Base-by-base conservation (phyloP, 2,888 invertebrate genomes). In the Lasioglossum pauxillum region DNA sequence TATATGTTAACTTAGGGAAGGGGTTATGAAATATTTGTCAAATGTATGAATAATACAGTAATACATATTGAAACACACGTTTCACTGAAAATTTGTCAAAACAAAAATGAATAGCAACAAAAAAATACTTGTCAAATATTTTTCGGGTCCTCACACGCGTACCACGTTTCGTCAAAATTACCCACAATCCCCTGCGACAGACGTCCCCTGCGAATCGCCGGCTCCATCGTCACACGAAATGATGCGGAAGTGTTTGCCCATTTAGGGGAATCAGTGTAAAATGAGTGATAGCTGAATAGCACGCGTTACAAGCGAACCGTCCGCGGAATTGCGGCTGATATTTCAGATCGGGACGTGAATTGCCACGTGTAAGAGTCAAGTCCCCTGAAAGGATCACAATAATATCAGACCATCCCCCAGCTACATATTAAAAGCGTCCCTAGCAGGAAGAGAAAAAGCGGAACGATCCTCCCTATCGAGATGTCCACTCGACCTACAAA, bases 401-500 rank as follows among this genome's bases (percentile, higher is more conserved):
- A 69, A 71, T 71, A 78, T 53, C 3, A 38, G 46, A 38, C 19
- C 46, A 12, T 38, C 49, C 35, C 49, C 19, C 49, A 23, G n/a
- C 69, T 71, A 78, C 38, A 53, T 78, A 71, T 78, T 78, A 78
- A 78, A 78, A 78, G 69, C 69, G 69, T 41, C 69, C 46, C 46
- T 27, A 46, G 27, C 38, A 1, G 38, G 31, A 64, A 76, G 64
- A 76, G 75, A 57, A 38, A 46, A 69, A 71, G 23, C 27, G 35
- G 38, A 41, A 78, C 77, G 77, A 38, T 49, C 69, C 53, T 78
- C 69, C 46, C 49, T 41, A 78, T 78, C 77, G 53, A 78, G 27
- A 27, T 78, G 77, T 69, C 77, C 77, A 78, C 77, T 78, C 77
- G 77, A 78, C 77, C 77, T 69, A 78, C 38, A 78, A 78, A 69